Conservation (phyloP, 2,113 vertebrate species). For the Athene noctua region DNA sequence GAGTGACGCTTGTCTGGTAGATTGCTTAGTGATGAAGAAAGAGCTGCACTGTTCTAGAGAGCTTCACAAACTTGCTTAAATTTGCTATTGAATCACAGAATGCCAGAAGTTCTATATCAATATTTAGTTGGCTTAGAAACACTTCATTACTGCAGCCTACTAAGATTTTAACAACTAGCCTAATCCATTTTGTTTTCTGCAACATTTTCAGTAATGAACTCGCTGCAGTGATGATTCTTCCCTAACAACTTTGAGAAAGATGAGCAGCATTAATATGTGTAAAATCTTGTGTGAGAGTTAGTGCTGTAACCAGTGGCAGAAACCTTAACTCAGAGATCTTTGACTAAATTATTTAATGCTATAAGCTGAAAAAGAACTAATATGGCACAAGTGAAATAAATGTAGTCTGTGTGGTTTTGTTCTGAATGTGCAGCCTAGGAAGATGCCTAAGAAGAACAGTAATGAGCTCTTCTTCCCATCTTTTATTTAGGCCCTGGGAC, state of each 20-base stretch:
- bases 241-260: background rate
- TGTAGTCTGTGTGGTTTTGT: background rate
- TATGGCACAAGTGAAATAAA: background rate
- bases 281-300: accelerated
- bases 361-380: background rate
- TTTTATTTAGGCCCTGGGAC: background rate
- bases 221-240: background rate
- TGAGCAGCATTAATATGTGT: accelerated
- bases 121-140: background rate
- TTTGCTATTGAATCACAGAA: background rate
- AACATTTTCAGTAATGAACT: background rate
- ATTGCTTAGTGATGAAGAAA: background rate
- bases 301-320: background rate
- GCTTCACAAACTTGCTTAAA: background rate
- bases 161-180: background rate
- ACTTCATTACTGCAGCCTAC: background rate
- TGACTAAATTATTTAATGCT: background rate
- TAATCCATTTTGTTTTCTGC: background rate
- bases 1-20: background rate
- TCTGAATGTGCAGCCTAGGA: background rate
- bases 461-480: background rate
- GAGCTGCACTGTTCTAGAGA: background rate
- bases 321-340: background rate
- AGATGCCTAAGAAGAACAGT: background rate
- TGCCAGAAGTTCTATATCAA: background rate